These are phyloP conservation scores for Zoanthus solanderi DNA, from an alignment of 92 coral and sea anemone species.

Conservation along the genomic window DNA sequence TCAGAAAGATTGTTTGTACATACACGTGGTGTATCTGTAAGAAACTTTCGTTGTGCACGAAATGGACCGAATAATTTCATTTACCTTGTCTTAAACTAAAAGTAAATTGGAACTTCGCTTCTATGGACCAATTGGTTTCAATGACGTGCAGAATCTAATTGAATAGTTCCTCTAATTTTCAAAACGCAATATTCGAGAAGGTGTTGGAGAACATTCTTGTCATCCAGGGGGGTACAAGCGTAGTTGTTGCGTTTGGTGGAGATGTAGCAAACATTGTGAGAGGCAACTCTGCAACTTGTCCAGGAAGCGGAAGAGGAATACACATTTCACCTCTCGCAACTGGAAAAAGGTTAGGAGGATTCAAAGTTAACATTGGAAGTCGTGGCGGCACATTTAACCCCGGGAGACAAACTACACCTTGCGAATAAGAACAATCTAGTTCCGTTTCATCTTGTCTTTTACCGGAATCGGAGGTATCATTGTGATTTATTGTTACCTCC, in stretches of 20 bases:
- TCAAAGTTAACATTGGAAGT: slow-evolving; percentile 26
- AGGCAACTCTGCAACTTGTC: slow-evolving; percentile 36
- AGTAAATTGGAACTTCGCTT: not conserved
- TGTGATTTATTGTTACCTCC: slow-evolving; percentile 27
- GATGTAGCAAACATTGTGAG: slow-evolving; percentile 22
- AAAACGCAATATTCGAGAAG: slow-evolving; percentile 49
- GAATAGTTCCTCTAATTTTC: slow-evolving; percentile 55
- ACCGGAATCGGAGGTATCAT: slow-evolving; percentile 29
- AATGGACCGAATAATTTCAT: not conserved
- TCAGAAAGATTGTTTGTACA: slow-evolving; percentile 30
- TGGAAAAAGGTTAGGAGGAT: slow-evolving; percentile 20
- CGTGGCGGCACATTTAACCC: slow-evolving; percentile 29
- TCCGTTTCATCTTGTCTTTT: slow-evolving; percentile 39
- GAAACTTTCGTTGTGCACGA: slow-evolving; percentile 29
- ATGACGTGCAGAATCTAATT: slow-evolving; percentile 23
- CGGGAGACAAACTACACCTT: slow-evolving; percentile 26
- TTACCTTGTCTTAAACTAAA: not conserved
- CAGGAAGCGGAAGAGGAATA: slow-evolving; percentile 35
- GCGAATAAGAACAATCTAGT: slow-evolving; percentile 17
- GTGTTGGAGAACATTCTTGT: slow-evolving; percentile 34
- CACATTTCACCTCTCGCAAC: slow-evolving; percentile 17
- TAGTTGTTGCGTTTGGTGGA: slow-evolving; percentile 42
- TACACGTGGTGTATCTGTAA: slow-evolving; percentile 32
- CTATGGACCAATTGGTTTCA: not conserved
- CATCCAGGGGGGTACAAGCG: slow-evolving; percentile 53